phyloP scores from a whole-genome alignment of 2,888 invertebrate species.

The Ennomos erosarius region DNA sequence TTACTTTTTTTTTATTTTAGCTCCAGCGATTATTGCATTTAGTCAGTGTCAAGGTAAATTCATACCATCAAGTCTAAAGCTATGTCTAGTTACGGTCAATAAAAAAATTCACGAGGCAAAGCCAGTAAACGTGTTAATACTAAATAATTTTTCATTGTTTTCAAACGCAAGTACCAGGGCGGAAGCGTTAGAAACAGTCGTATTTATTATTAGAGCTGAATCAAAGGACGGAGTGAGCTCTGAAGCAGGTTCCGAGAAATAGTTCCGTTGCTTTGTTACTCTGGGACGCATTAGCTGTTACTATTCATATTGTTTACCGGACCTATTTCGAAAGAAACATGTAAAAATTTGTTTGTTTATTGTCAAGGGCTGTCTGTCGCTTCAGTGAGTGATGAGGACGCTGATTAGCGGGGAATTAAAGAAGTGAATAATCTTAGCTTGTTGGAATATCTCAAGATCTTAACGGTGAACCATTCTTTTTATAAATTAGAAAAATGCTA shows the following conservation, averaged over 20 bases:
- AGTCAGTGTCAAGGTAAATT: no score
- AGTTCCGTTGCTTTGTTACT: slow-evolving; percentile 38
- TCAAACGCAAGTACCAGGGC: slow-evolving; percentile 51
- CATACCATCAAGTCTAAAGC: no score
- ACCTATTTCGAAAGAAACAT: slow-evolving; percentile 18
- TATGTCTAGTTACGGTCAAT: no score
- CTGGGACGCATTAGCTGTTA: slow-evolving; percentile 31
- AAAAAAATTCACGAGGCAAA: neutral
- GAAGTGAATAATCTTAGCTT: no score
- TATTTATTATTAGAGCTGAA: slow-evolving; percentile 66
- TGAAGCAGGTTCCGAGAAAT: slow-evolving; percentile 52
- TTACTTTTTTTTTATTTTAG: no score
- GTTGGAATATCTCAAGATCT: no score
- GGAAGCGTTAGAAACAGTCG: slow-evolving; percentile 58
- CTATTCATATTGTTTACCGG: slow-evolving; percentile 26
- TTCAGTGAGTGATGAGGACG: neutral
- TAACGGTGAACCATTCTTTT: no score
- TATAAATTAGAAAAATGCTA: no score
- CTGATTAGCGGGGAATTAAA: no score
- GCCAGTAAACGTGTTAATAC: slow-evolving; percentile 6
- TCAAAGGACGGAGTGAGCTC: slow-evolving; percentile 56
- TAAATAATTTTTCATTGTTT: slow-evolving; percentile 23
- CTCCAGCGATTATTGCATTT: no score
- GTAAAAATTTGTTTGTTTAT: slow-evolving; percentile 17
- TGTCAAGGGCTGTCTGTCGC: slow-evolving; percentile 4